phyloP scores from a whole-genome alignment of 2,797 vertebrate genomes.

The Lemur catta region DNA sequence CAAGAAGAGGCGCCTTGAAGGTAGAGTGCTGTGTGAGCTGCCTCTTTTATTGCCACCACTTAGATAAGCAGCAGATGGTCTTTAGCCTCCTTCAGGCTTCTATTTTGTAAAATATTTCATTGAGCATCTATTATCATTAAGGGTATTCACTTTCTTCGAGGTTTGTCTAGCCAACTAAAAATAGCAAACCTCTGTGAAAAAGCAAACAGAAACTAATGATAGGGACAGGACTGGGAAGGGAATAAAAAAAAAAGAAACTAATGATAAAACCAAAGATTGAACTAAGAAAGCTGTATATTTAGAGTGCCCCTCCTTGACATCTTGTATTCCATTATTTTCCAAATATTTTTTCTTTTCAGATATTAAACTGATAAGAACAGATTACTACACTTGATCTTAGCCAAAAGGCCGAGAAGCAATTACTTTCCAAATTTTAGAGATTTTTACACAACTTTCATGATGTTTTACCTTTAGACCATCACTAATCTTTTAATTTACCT shows the following conservation, averaged over 20 bases:
- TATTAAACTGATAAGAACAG: too few species aligned
- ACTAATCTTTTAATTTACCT: not conserved
- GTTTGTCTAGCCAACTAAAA: conserved; percentile 21
- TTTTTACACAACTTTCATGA: not conserved
- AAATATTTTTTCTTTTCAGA: not conserved
- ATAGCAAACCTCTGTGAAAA: conserved; percentile 46
- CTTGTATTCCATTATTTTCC: not conserved
- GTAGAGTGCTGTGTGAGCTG: conserved; percentile 17
- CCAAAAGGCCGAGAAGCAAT: not conserved
- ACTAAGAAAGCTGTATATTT: not conserved
- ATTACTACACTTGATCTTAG: too few species aligned
- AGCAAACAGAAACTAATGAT: not conserved
- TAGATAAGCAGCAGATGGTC: not conserved
- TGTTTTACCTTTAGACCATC: not conserved
- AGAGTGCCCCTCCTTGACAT: not conserved
- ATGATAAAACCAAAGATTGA: conserved; percentile 15
- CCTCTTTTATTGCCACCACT: not conserved
- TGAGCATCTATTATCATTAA: not conserved
- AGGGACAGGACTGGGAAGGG: not conserved
- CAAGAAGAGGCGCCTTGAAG: conserved; percentile 71
- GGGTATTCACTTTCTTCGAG: not conserved
- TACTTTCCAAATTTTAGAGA: not conserved
- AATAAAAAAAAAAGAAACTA: not conserved
- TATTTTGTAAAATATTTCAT: not conserved
- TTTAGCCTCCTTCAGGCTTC: not conserved